Percentiles rank a stretch among this genome's conserved stretches.
Evolutionary conservation across 2,888 invertebrate genomes (phyloP).

Genomic region (Listrodromus nycthemerus): DNA sequence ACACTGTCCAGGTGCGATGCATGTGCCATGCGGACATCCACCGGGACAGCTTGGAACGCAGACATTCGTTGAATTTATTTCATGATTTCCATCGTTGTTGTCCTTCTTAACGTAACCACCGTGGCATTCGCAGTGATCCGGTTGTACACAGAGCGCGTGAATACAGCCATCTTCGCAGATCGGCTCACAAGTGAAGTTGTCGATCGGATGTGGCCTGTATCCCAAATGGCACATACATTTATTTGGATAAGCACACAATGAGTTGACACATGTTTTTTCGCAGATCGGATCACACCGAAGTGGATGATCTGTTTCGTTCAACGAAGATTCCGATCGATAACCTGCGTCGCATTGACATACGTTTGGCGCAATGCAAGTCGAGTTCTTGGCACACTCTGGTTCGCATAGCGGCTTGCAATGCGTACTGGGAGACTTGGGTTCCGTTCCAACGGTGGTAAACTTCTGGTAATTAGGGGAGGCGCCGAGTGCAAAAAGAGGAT

Average conservation of each 20-base stretch:
- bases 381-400: constrained; percentile 43
- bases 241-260: constrained; percentile 53
- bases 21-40: constrained; percentile 77
- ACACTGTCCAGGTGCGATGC: constrained; percentile 73
- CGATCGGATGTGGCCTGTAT: constrained; percentile 36
- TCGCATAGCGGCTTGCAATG: constrained; percentile 55
- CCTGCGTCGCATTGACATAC: constrained; percentile 49
- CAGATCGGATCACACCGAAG: constrained; percentile 61
- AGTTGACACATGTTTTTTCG: constrained; percentile 46
- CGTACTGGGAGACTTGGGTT: neutral
- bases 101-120: constrained; percentile 67
- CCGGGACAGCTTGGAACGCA: constrained; percentile 80
- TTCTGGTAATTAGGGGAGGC: neutral
- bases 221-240: constrained; percentile 58
- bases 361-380: constrained; percentile 50
- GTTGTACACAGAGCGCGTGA: constrained; percentile 82
- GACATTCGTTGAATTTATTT: constrained; percentile 63
- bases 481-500: neutral
- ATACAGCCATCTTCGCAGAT: constrained; percentile 79
- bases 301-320: neutral
- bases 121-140: constrained; percentile 83
- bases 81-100: neutral
- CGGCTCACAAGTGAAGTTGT: constrained; percentile 59
- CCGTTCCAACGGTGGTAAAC: neutral
- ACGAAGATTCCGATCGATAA: constrained; percentile 27